These are phyloP conservation scores for Characodon lateralis DNA, from an alignment of 2,797 vertebrate genomes.

Conservation along the genomic window DNA sequence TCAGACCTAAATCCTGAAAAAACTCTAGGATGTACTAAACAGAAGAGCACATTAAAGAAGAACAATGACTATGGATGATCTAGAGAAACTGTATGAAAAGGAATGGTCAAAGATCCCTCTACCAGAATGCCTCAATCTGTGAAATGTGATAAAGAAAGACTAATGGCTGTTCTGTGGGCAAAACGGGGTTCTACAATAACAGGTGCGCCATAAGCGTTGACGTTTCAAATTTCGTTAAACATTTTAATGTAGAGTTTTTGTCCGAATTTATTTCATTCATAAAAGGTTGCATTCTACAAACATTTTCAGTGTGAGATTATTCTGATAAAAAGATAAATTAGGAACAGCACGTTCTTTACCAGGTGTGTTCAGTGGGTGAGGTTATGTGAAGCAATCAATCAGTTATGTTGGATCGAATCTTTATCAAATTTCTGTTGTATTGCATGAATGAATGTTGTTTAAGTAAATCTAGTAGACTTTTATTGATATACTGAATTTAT, in stretches of 20 bases:
- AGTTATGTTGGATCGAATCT: too few relatives aligned
- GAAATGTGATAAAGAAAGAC: not conserved
- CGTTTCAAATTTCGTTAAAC: not conserved
- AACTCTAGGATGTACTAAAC: too few relatives aligned
- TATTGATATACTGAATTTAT: not conserved
- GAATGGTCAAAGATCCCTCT: not conserved
- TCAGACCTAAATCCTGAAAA: too few relatives aligned
- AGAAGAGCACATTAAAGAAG: not conserved
- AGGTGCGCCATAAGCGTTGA: not conserved
- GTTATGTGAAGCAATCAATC: not conserved
- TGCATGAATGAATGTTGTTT: not conserved
- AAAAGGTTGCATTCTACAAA: too few relatives aligned
- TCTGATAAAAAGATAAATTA: not conserved
- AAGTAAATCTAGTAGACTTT: not conserved
- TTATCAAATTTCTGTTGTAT: not conserved
- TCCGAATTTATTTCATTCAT: too few relatives aligned
- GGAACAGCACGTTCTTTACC: not conserved
- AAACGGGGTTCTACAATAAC: not conserved
- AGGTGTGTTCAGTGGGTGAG: not conserved
- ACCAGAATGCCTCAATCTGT: not conserved
- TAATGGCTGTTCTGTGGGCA: not conserved
- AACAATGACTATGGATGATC: not conserved
- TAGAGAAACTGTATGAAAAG: not conserved
- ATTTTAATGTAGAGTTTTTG: too few relatives aligned
- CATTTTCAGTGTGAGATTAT: not conserved